Evolutionary conservation across 1,140 invertebrate genomes (phyloP).

Genomic region (Forficula auricularia): DNA sequence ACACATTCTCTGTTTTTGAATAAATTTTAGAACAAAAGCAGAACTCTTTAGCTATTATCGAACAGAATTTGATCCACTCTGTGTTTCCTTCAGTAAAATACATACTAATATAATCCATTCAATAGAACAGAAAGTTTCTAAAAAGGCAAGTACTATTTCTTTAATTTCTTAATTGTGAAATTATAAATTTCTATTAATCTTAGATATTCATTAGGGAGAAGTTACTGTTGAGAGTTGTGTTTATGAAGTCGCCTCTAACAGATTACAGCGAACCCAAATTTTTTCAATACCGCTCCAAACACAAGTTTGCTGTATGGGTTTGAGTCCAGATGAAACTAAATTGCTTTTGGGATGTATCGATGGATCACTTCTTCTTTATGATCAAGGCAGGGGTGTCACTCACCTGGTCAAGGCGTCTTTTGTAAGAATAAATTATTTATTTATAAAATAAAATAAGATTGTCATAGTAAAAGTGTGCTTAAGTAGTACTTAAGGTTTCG

Average conservation of each 20-base stretch:
- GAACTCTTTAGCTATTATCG: conserved; percentile 42
- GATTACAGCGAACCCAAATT: conserved; percentile 45
- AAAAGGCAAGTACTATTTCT: conserved; percentile 30
- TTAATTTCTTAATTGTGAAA: not conserved
- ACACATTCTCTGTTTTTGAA: no score
- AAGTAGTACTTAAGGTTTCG: no score
- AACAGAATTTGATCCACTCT: conserved; percentile 52
- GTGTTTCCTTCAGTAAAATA: conserved; percentile 43
- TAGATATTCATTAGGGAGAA: conserved; percentile 36
- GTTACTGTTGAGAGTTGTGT: conserved; percentile 55
- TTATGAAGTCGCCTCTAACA: conserved; percentile 47
- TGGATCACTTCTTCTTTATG: conserved; percentile 53
- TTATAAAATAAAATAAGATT: not conserved
- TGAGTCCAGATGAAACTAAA: conserved; percentile 51
- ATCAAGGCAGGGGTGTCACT: conserved; percentile 41
- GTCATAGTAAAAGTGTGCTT: no score
- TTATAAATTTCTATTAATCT: conserved; percentile 5
- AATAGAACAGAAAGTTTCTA: conserved; percentile 56
- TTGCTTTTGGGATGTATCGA: conserved; percentile 57
- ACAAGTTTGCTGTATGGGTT: conserved; percentile 42
- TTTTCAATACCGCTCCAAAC: conserved; percentile 53
- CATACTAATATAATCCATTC: conserved; percentile 49
- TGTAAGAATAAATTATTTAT: conserved; percentile 28
- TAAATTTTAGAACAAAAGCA: conserved; percentile 34
- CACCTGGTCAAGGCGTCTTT: conserved; percentile 42